These are phyloP conservation scores for Sebastes variabilis DNA, from an alignment of 2,797 vertebrate genomes.

Conservation along the genomic window DNA sequence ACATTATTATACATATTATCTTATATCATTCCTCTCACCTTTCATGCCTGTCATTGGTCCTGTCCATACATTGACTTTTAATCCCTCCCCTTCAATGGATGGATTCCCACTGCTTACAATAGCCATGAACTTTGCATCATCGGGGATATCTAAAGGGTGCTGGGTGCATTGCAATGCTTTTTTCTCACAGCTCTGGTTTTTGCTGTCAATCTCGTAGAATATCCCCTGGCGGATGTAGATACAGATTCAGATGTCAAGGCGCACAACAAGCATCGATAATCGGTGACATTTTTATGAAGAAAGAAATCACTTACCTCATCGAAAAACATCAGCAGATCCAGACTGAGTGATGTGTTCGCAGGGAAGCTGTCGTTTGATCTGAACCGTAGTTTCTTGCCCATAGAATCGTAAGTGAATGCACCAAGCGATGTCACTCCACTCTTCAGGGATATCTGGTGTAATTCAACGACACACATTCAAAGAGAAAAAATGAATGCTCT, in stretches of 20 bases:
- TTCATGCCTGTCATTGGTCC: conserved; percentile 65
- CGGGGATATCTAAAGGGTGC: conserved; percentile 78
- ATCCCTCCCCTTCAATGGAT: conserved; percentile 74
- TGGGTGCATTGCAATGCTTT: conserved; percentile 68
- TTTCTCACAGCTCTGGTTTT: conserved; percentile 83
- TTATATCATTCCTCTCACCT: conserved; percentile 35
- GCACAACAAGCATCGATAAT: neutral
- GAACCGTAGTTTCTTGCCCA: conserved; percentile 78
- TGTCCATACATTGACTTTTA: conserved; percentile 72
- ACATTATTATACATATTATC: neutral
- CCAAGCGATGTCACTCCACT: conserved; percentile 63
- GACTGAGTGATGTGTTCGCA: conserved; percentile 54
- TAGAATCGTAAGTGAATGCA: conserved; percentile 76
- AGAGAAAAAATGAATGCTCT: neutral
- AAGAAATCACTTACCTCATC: conserved; percentile 70
- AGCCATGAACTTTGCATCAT: conserved; percentile 50
- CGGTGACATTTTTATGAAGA: neutral
- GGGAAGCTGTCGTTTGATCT: conserved; percentile 67
- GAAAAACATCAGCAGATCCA: conserved; percentile 82
- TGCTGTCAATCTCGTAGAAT: conserved; percentile 82
- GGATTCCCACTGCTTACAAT: conserved; percentile 56
- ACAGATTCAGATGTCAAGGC: neutral
- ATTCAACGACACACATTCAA: conserved; percentile 1
- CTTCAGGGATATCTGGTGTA: conserved; percentile 55
- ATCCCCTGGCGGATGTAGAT: conserved; percentile 59